Conservation (phyloP, 2,113 vertebrate species). For the Sander lucioperca region DNA sequence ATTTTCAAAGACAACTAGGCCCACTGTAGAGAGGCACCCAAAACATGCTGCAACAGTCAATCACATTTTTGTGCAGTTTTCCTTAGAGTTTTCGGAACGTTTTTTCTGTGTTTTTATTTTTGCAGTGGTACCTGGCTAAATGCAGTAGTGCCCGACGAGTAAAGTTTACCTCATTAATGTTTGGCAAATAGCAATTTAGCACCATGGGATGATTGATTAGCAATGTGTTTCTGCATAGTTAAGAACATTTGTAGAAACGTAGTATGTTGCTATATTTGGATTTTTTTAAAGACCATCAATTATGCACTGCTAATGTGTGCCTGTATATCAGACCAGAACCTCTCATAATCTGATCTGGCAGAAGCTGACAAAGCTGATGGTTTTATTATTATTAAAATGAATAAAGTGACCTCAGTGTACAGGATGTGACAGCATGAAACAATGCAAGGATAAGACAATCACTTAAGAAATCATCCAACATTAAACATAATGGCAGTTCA, state of each 20-base stretch:
- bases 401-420: not conserved
- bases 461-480: not conserved
- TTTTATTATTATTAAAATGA: not conserved
- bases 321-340: not conserved
- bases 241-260: not conserved
- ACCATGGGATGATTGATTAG: not conserved
- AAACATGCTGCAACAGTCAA: slow-evolving; percentile 5
- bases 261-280: slow-evolving; percentile 1
- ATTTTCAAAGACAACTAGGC: slow-evolving; percentile 16
- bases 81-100: not conserved
- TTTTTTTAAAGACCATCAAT: slow-evolving; percentile 15
- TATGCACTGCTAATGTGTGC: slow-evolving; percentile 4
- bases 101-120: not conserved
- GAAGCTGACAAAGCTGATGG: not conserved
- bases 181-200: slow-evolving; percentile 7
- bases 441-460: not conserved
- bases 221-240: slow-evolving; percentile 14
- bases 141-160: too few species aligned
- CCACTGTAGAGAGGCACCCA: not conserved
- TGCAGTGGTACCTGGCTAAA: not conserved
- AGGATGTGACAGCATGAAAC: too few species aligned
- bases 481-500: not conserved
- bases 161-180: not conserved
- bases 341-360: not conserved
- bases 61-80: slow-evolving; percentile 35